Evolutionary conservation across 92 coral and sea anemone species (phyloP), one percentile per base, ranked within the genome.

Genomic region (Anthopleura xanthogrammica): DNA sequence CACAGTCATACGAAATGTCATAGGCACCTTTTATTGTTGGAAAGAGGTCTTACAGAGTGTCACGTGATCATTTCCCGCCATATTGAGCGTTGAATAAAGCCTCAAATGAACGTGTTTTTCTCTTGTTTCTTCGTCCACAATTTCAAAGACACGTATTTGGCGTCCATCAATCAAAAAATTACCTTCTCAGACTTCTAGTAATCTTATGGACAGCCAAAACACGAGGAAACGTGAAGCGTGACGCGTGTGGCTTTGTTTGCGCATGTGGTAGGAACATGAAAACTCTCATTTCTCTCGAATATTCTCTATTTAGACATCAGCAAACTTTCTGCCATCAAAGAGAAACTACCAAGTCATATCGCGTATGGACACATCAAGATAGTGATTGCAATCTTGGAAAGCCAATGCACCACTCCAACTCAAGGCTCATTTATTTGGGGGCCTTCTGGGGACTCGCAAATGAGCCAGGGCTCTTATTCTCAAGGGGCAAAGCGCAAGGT

Each of bases 401-500:
- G 54, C 65, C 87, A 85, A 66, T 60, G 64, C 60, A 46, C 48
- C 71, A 83, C n/a, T 66, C 56, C 43, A 74, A 60, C 68, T 80
- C 36, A 36, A 36, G 29, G 68, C 75, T 81, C 86, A 64, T 42
- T 52, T 58, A 48, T 85, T 17, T 77, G 79, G 55, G 81, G 54
- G 52, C 56, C 87, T 75, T 77, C 36, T 22, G 22, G 6, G 58
- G 60, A 75, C 50, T 52, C 86, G 14, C 79, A 46, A 52, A 46
- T 43, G 19, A 52, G 64, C 29, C 57, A 81, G 16, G 46, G 57
- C 64, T 57, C 86, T 65, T 41, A 91, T 19, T 86, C 89, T 80
- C 92, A 91, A 82, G 94, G 94, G 72, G 79, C 88, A 10, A 88
- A 94, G 79, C 86, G 98, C 43, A 92, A 95, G 66, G 86, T 93